These are phyloP conservation scores for Astyanax mexicanus DNA, from an alignment of 2,797 vertebrate species.

Conservation along the genomic window DNA sequence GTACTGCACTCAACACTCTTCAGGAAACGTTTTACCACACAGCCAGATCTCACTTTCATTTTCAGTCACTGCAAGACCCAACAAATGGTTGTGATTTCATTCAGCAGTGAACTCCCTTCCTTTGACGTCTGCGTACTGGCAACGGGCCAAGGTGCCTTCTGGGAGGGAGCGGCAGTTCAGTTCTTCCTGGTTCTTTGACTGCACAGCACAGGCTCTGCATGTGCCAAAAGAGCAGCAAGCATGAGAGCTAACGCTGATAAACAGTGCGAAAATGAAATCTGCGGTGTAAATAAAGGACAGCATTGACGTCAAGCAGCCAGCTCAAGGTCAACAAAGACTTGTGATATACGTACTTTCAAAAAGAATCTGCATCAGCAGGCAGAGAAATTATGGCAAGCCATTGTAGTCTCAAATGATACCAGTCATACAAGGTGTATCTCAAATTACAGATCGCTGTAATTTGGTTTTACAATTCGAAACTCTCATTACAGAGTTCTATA, in stretches of 20 bases:
- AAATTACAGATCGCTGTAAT: too few species aligned
- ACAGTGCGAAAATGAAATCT: constrained; percentile 53
- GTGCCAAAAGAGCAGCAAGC: constrained; percentile 13
- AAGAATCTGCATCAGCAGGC: constrained; percentile 16
- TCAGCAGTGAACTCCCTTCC: constrained; percentile 36
- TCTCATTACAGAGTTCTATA: too few species aligned
- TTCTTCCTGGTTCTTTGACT: constrained; percentile 43
- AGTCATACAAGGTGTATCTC: too few species aligned
- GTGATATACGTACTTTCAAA: constrained; percentile 22
- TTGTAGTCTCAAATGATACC: too few species aligned
- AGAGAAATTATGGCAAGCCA: too few species aligned
- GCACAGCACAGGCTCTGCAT: not conserved
- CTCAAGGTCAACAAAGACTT: constrained; percentile 63
- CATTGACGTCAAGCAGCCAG: constrained; percentile 61
- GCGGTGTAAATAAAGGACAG: constrained; percentile 55
- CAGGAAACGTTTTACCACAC: constrained; percentile 57
- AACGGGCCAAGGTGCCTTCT: constrained; percentile 48
- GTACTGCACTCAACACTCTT: constrained; percentile 82
- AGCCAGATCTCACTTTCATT: constrained; percentile 48
- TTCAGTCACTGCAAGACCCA: not conserved
- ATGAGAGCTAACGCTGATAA: constrained; percentile 41
- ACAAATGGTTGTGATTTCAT: constrained; percentile 30
- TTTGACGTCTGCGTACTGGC: constrained; percentile 53
- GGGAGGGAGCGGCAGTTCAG: constrained; percentile 64
- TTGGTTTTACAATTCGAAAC: too few species aligned